Base-by-base conservation (phyloP, 2,888 invertebrate species). In the Steinernema hermaphroditum region DNA sequence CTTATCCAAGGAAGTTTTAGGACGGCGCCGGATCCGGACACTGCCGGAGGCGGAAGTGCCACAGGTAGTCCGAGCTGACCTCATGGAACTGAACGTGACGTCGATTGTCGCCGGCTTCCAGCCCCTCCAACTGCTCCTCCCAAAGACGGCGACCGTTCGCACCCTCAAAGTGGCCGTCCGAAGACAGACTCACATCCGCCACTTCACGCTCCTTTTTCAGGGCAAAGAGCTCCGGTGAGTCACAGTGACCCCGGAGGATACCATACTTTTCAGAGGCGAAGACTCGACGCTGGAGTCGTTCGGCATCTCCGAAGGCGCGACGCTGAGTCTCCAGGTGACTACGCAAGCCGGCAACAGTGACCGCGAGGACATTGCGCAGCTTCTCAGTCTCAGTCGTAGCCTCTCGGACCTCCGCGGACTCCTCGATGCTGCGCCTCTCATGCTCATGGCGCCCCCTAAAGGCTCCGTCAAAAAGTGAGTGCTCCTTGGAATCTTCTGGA, bases 291-390 rank as follows among this genome's bases (percentile, higher is more conserved):
- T 72, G 14, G 22, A 24, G 27, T 72, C 72, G 37, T 43, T 69
- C 22, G 72, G 72, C 16, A 69, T 72, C 32, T 16, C 34, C 34
- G 49, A 50, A 2, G 72, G 68, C 50, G 29, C 41, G 29, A 43
- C 50, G 16, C 9, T 72, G 14, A 37, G 44, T 16, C 34, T 72
- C 19, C 72, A 72, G 34, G 41, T 72, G 37, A 69, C 41, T 22
- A 12, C 72, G 14, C 68, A 72, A 29, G 14, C 49, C 19, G 72
- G 72, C n/a, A 72, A 29, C 44, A 69, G 68, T 37, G 72, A 72
- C 50, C 62, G 68, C 22, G 72, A 72, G 41, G 72, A 72, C 54
- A 72, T 72, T 44, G 68, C 62, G n/a, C 68, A 68, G 22, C 34
- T 72, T 41, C 29, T 72, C 4, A 37, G n/a, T 0, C 50, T 69